phyloP scores from a whole-genome alignment of 2,113 vertebrate genomes.

The Nyctereutes procyonoides region DNA sequence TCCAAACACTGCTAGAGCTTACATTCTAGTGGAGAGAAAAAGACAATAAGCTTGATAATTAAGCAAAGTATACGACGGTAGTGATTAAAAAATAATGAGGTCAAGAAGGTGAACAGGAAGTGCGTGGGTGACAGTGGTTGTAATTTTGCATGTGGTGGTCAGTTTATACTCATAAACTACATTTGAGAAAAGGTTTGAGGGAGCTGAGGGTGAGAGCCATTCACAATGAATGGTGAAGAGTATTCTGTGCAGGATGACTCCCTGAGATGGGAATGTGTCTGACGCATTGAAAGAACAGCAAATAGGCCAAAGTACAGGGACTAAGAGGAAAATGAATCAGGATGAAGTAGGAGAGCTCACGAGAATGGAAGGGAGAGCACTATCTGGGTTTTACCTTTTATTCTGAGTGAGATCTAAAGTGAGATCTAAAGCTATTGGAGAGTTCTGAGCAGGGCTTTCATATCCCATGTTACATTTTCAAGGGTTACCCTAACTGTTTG shows the following conservation, averaged over 20 bases:
- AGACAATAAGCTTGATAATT: not conserved
- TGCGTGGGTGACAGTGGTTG: not conserved
- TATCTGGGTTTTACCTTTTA: not conserved
- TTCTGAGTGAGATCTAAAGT: not conserved
- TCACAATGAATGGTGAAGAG: not conserved
- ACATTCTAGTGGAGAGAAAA: not conserved
- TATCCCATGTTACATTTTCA: not conserved
- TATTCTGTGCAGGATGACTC: not conserved
- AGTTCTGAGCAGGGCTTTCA: not conserved
- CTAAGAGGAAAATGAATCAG: not conserved
- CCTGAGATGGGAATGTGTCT: not conserved
- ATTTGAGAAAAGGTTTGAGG: not conserved
- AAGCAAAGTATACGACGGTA: not conserved
- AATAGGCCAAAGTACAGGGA: not conserved
- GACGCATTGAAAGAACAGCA: not conserved
- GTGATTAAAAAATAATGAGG: not conserved
- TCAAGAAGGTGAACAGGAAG: not conserved
- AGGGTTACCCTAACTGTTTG: not conserved
- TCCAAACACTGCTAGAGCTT: not conserved
- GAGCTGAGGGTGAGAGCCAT: not conserved
- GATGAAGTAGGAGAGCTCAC: not conserved
- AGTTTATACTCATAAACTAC: not conserved
- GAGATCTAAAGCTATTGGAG: not conserved
- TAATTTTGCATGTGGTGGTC: not conserved
- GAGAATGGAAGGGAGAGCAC: not conserved